Percentiles rank a stretch among this genome's conserved stretches.
These are phyloP conservation scores for Hemistola chrysoprasaria DNA, from an alignment of 2,888 invertebrate genomes.

Conservation along the genomic window DNA sequence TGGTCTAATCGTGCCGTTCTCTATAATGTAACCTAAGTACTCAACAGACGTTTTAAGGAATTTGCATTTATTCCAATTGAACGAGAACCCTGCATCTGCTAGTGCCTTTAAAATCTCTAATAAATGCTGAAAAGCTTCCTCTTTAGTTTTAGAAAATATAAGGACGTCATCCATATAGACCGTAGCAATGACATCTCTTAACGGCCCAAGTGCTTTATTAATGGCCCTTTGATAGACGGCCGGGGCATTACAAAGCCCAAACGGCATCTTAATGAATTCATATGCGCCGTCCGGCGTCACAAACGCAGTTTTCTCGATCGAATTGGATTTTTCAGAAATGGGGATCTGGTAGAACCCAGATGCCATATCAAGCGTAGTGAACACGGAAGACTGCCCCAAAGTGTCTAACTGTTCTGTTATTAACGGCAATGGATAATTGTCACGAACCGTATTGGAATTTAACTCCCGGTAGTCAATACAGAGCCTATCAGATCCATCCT, in stretches of 20 bases:
- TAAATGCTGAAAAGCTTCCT: constrained; percentile 5
- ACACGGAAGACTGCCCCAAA: too few species aligned
- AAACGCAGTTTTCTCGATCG: constrained; percentile 5
- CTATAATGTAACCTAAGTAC: constrained; percentile 21
- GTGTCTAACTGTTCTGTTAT: not conserved
- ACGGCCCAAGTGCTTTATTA: not conserved
- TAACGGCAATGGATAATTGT: too few species aligned
- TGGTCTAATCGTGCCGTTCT: constrained; percentile 21
- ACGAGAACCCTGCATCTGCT: constrained; percentile 18
- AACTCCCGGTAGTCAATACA: constrained; percentile 1
- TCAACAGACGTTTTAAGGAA: constrained; percentile 23
- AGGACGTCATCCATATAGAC: constrained; percentile 13
- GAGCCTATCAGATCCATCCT: constrained; percentile 5
- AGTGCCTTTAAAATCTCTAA: constrained; percentile 11
- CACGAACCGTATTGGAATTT: too few species aligned
- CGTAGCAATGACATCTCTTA: constrained; percentile 1
- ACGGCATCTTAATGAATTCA: constrained; percentile 16
- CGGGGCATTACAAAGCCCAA: constrained; percentile 16
- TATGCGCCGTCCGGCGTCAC: constrained; percentile 8
- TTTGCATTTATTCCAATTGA: constrained; percentile 24
- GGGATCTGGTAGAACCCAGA: constrained; percentile 1
- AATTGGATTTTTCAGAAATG: not conserved
- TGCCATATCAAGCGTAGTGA: not conserved
- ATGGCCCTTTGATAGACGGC: constrained; percentile 12
- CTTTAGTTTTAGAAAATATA: constrained; percentile 3